A percentile compares a stretch with the other conserved stretches of the same genome.
These are phyloP conservation scores for Alviniconcha strummeri DNA, from an alignment of 2,888 invertebrate genomes.

Conservation along the genomic window DNA sequence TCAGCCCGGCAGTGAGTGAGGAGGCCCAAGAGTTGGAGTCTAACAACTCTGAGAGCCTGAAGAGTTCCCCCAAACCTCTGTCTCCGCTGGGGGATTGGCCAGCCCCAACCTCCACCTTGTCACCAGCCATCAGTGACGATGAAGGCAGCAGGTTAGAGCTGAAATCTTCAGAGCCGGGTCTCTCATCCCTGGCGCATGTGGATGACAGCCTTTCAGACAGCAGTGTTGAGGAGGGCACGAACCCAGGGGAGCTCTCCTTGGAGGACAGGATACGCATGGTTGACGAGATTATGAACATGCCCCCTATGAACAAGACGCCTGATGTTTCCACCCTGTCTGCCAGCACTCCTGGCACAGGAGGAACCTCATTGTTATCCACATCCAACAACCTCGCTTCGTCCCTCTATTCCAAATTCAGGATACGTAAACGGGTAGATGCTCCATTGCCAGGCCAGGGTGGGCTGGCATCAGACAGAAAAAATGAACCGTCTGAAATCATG, in stretches of 20 bases:
- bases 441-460: conserved; percentile 32
- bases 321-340: conserved; percentile 35
- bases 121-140: conserved; percentile 27
- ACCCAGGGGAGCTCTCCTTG: conserved; percentile 77
- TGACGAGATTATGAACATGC: conserved; percentile 75
- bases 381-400: conserved; percentile 29
- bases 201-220: conserved; percentile 56
- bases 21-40: conserved; percentile 39
- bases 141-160: conserved; percentile 10
- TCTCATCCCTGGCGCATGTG: conserved; percentile 30
- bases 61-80: conserved; percentile 38
- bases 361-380: conserved; percentile 22
- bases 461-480: conserved; percentile 70
- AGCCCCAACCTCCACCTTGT: conserved; percentile 25
- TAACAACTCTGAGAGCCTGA: conserved; percentile 39
- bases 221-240: conserved; percentile 43
- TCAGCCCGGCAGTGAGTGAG: conserved; percentile 40
- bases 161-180: conserved; percentile 18
- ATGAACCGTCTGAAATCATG: conserved; percentile 94
- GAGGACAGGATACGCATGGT: conserved; percentile 94
- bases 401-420: conserved; percentile 69
- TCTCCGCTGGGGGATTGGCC: conserved; percentile 37
- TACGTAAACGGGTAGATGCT: conserved; percentile 64
- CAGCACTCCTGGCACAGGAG: not conserved
- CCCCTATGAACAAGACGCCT: conserved; percentile 35